Evolutionary conservation across 2,113 vertebrate species (phyloP).

Genomic region (Anolis carolinensis): DNA sequence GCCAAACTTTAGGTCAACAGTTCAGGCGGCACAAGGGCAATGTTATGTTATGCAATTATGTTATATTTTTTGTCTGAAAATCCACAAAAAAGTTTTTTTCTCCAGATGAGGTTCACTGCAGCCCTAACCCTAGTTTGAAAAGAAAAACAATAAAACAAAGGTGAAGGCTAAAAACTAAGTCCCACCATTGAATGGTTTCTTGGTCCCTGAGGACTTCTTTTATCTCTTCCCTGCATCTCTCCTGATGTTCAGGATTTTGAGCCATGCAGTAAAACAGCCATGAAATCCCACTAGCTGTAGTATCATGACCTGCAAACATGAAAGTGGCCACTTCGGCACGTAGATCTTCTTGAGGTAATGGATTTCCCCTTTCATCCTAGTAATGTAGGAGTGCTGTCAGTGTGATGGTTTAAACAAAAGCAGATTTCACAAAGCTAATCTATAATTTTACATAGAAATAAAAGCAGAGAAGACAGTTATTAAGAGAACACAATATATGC

Average conservation of each 20-base stretch:
- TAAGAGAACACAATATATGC: background rate
- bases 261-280: conserved; percentile 88
- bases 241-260: conserved; percentile 85
- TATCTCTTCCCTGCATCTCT: conserved; percentile 85
- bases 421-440: background rate
- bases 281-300: conserved; percentile 84
- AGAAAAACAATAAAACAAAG: background rate
- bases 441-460: background rate
- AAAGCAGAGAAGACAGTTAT: background rate
- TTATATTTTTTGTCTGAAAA: too few species aligned
- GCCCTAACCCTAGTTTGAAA: background rate
- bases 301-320: conserved; percentile 94
- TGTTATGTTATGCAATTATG: too few species aligned
- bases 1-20: too few species aligned
- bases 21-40: too few species aligned
- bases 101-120: background rate
- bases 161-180: background rate
- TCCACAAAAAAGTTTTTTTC: background rate
- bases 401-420: background rate
- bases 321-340: conserved; percentile 91
- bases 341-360: conserved; percentile 83
- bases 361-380: conserved; percentile 83
- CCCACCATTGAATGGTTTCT: conserved; percentile 85
- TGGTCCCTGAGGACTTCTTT: conserved; percentile 71
- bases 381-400: background rate